Evolutionary conservation across 2,113 vertebrate genomes (phyloP), one percentile per base, ranked within the genome.

Genomic region (Corythornis madagascariensis): DNA sequence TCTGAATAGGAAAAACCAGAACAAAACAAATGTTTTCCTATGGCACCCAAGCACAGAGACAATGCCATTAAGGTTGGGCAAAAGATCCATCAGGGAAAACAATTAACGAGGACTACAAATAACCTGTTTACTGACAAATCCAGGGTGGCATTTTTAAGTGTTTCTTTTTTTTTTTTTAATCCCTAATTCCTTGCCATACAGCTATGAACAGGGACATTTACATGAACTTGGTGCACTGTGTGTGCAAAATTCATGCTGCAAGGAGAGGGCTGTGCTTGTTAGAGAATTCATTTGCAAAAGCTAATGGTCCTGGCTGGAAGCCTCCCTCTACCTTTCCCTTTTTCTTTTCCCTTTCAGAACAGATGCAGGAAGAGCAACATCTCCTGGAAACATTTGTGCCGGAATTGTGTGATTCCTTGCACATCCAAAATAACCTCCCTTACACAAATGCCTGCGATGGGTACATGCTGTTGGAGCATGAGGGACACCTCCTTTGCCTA

Each of bases 391-490:
- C 61, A 59, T 88, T 89, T 93, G 45, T 72, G 64, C 79, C 13
- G 8, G 85, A 93, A 86, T 88, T 1, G 4, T 67, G 76, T 73
- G 80, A 90, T 86, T 86, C 76, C 56, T 88, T 88, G 70, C 77
- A 63, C 63, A 76, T 93, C 88, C 61, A 86, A 86, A 95, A 93
- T 95, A 86, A 92, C 55, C 73, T 95, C 28, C 13, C 31, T 86
- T 64, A 19, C 33, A 66, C 66, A 74, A 94, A 84, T 83, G 85
- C 47, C 52, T 55, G 75, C 0, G 0, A 79, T 56, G 40, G 70
- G 33, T 70, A 50, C 40, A 29, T 67, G 55, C 17, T 6, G 3
- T 57, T 66, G 59, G 69, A 91, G 89, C 56, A 77, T 20, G 61
- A 91, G 73, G 84, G 63, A 77, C 45, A 66, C 57, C 66, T 90